A percentile compares a stretch with the other conserved stretches of the same genome.
Conservation (phyloP, 2,113 vertebrate genomes). For the Stigmatopora argus region DNA sequence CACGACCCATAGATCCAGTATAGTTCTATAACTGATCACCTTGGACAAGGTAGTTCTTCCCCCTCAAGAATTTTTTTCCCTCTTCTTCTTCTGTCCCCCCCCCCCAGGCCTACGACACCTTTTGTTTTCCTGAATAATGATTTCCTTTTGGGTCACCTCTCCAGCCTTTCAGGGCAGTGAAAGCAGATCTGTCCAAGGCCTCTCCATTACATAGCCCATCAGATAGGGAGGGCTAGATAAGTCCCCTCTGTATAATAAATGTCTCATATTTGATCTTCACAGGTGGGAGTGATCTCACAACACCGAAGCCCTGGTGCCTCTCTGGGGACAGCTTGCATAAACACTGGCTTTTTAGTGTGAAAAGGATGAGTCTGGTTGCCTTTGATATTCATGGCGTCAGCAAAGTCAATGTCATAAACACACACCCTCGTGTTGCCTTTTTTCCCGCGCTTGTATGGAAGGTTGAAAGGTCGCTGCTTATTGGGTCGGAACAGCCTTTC, state of each 20-base stretch:
- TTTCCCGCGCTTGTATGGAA: slow-evolving; percentile 27
- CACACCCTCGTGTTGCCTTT: slow-evolving; percentile 5
- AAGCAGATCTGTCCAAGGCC: slow-evolving; percentile 64
- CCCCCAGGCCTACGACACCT: slow-evolving; percentile 47
- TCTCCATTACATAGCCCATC: slow-evolving; percentile 73
- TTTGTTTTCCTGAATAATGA: slow-evolving; percentile 71
- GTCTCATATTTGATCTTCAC: slow-evolving; percentile 73
- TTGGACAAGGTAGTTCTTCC: slow-evolving; percentile 35
- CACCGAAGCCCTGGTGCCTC: slow-evolving; percentile 36
- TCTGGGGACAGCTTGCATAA: slow-evolving; percentile 52
- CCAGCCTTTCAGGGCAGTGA: slow-evolving; percentile 70
- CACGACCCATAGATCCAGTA: not conserved
- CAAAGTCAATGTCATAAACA: slow-evolving; percentile 22
- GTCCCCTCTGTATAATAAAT: slow-evolving; percentile 71
- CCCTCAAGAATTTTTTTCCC: slow-evolving; percentile 48
- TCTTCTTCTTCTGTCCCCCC: not conserved
- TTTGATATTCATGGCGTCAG: slow-evolving; percentile 16
- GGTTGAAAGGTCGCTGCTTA: slow-evolving; percentile 50
- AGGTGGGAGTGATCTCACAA: slow-evolving; percentile 66
- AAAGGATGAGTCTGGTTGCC: slow-evolving; percentile 22
- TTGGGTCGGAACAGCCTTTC: slow-evolving; percentile 43
- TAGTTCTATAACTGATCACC: slow-evolving; percentile 11
- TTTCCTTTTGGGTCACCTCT: slow-evolving; percentile 74
- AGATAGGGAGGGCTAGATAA: slow-evolving; percentile 68
- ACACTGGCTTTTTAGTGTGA: slow-evolving; percentile 44